phyloP scores from a whole-genome alignment of 2,113 vertebrate species.

The Ciconia stormi region DNA sequence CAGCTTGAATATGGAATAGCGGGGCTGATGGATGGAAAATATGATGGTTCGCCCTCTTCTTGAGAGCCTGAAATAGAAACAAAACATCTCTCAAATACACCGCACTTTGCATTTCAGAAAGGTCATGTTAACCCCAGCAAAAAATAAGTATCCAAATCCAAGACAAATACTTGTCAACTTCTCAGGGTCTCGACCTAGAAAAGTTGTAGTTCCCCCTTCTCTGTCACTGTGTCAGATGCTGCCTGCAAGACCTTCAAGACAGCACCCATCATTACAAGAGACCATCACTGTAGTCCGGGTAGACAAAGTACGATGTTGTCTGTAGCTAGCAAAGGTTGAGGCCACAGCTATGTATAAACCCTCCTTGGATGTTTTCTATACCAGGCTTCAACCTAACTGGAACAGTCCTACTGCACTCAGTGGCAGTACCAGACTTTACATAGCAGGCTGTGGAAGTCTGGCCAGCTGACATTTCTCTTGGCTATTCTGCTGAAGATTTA shows the following conservation, averaged over 20 bases:
- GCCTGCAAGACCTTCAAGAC: not conserved
- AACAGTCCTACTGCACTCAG: not conserved
- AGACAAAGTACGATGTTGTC: not conserved
- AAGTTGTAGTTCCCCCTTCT: not conserved
- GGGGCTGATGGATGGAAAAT: slow-evolving; percentile 74
- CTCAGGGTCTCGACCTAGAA: not conserved
- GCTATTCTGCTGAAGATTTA: not conserved
- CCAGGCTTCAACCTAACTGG: not conserved
- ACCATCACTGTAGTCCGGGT: not conserved
- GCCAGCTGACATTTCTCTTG: not conserved
- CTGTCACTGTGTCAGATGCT: not conserved
- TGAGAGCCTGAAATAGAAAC: slow-evolving; percentile 60
- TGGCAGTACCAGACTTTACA: not conserved
- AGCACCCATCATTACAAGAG: not conserved
- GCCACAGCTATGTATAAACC: not conserved
- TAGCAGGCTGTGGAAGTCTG: not conserved
- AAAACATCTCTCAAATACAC: not conserved
- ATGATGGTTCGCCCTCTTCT: slow-evolving; percentile 71
- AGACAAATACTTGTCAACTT: not conserved
- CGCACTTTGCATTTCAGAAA: not conserved
- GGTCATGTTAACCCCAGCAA: not conserved
- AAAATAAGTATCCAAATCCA: not conserved
- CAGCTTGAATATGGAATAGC: slow-evolving; percentile 74
- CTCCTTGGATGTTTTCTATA: not conserved
- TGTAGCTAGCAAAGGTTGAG: not conserved